Evolutionary conservation across 2,113 vertebrate genomes (phyloP).

Genomic region (Nicator chloris): DNA sequence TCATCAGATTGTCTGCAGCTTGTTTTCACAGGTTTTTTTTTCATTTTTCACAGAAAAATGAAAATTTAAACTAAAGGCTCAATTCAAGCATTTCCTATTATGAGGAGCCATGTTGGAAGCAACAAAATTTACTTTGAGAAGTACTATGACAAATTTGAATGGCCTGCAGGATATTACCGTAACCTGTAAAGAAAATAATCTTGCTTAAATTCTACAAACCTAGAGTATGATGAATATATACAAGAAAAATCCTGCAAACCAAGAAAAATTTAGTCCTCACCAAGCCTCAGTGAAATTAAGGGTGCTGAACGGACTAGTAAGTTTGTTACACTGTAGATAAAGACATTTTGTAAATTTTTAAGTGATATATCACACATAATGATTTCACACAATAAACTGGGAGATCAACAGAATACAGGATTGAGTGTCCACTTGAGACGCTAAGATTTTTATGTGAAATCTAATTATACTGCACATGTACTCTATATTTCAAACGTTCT

Average conservation of each 20-base stretch:
- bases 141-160: not conserved
- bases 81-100: not conserved
- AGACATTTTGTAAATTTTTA: slow-evolving; percentile 25
- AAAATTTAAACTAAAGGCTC: not conserved
- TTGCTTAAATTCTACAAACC: slow-evolving; percentile 19
- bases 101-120: not conserved
- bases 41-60: too few relatives aligned
- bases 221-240: slow-evolving; percentile 18
- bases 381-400: not conserved
- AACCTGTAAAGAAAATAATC: not conserved
- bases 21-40: too few relatives aligned
- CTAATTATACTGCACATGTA: not conserved
- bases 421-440: not conserved
- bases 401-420: not conserved
- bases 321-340: not conserved
- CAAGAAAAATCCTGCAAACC: not conserved
- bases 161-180: not conserved
- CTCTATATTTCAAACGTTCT: fast-evolving
- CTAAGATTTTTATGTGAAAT: not conserved
- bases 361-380: not conserved
- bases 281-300: not conserved
- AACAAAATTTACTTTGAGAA: not conserved
- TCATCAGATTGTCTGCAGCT: not conserved
- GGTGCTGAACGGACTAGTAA: not conserved
- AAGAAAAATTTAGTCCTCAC: not conserved